phyloP scores from a whole-genome alignment of 2,797 vertebrate genomes.

The Alosa sapidissima region DNA sequence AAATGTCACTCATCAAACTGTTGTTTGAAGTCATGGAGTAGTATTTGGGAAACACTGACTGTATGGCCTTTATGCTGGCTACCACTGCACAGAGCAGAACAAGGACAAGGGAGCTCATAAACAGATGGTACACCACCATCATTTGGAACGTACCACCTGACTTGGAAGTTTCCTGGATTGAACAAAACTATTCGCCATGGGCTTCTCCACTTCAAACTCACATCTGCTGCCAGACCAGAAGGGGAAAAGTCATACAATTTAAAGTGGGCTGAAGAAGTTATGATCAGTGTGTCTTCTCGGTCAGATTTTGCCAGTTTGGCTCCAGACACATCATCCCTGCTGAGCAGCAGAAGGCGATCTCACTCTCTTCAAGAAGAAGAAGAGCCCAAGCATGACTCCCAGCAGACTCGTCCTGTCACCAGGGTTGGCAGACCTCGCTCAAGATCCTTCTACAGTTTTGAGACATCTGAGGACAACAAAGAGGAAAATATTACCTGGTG shows the following conservation, averaged over 20 bases:
- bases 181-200: slow-evolving; percentile 23
- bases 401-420: slow-evolving; percentile 46
- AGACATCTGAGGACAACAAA: slow-evolving; percentile 54
- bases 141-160: slow-evolving; percentile 16
- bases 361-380: slow-evolving; percentile 61
- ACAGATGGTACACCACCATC: not conserved
- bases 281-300: slow-evolving; percentile 59
- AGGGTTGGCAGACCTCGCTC: slow-evolving; percentile 67
- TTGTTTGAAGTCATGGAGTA: not conserved
- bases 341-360: slow-evolving; percentile 58
- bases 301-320: slow-evolving; percentile 55
- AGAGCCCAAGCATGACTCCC: slow-evolving; percentile 49
- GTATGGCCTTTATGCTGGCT: slow-evolving; percentile 15
- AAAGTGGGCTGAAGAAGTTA: slow-evolving; percentile 37
- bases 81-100: not conserved
- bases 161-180: not conserved
- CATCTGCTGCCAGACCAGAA: not conserved
- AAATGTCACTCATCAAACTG: not conserved
- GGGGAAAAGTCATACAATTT: not conserved
- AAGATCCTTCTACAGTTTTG: slow-evolving; percentile 74
- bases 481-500: slow-evolving; percentile 33
- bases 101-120: not conserved
- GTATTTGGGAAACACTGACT: slow-evolving; percentile 15
- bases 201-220: not conserved
- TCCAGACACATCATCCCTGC: slow-evolving; percentile 46